Percentiles rank a stretch among this genome's conserved stretches.
phyloP scores from a whole-genome alignment of 2,797 vertebrate species.

The Hyperoplus immaculatus region DNA sequence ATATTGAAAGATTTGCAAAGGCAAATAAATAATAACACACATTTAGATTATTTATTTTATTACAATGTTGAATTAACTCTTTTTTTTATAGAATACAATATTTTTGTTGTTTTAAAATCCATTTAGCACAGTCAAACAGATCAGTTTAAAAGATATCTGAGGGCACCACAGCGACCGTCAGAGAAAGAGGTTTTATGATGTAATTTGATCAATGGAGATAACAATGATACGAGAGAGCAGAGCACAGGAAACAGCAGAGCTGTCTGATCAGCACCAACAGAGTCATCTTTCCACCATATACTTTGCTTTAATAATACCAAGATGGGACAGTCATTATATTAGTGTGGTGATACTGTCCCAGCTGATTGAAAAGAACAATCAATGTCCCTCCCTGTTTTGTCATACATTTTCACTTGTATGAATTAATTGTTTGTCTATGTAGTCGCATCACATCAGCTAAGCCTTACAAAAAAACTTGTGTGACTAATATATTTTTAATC shows the following conservation, averaged over 20 bases:
- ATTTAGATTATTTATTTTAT: not conserved
- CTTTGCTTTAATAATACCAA: constrained; percentile 12
- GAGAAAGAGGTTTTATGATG: constrained; percentile 2
- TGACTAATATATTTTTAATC: not conserved
- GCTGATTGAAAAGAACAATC: not conserved
- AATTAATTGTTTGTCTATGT: not conserved
- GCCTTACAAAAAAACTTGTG: not conserved
- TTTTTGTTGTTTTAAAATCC: not conserved
- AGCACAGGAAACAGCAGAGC: constrained; percentile 18
- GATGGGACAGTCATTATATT: not conserved
- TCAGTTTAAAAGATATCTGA: not conserved
- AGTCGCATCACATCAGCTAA: not conserved
- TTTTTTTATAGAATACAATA: not conserved
- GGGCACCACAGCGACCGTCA: not conserved
- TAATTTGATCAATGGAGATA: constrained; percentile 45
- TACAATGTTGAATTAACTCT: not conserved
- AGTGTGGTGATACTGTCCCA: not conserved
- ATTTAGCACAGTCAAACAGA: not conserved
- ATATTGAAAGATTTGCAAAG: not conserved
- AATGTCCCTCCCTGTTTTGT: not conserved
- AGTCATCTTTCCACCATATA: constrained; percentile 12
- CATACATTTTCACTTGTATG: not conserved
- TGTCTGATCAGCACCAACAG: not conserved
- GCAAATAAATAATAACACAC: not conserved
- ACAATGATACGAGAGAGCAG: constrained; percentile 12